Base-by-base conservation (phyloP, 2,797 vertebrate species). In the Natrix natrix region DNA sequence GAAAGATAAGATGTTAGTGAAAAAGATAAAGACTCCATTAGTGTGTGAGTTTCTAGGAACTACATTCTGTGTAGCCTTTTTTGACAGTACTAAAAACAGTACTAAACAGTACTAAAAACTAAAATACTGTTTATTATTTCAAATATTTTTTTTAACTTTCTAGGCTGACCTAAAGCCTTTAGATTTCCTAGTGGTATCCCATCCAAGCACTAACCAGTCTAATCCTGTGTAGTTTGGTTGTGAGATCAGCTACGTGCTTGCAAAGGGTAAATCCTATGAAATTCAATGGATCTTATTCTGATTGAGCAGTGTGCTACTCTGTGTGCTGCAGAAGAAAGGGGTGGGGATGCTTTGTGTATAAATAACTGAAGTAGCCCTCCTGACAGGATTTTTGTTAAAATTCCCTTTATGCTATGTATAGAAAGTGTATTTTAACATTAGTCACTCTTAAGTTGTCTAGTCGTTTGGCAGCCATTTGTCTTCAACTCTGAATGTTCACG, bases 401-500 rank as follows among this genome's bases (percentile, higher is more conserved):
- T 55, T 83, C 20, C 74, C 20, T 83, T 32, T 91, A 10, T 28
- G 28, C 32, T 54, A 89, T 61, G 48, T 89, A 88, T 26, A 88
- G 63, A 83, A 88, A 60, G 54, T 32, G 26, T 24, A 22, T 0
- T 0, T 74, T 66, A 5, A 43, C 28, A 54, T 60, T 87, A 0
- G 6, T 86, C 61, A 88, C 1, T 93, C 90, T 90, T 90, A 61
- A 43, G 22, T 54, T 11, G 87, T 37, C 54, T 92, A 69, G 78
- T 88, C n/a, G 32, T 56, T 88, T 87, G 28, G 22, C 91, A 93
- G 61, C 28, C 11, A 22, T 91, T 92, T 54, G 2, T 94, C 52
- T 94, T 94, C 87, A 87, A 92, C 89, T 94, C 94, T 59, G 93
- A 95, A 93, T 86, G 11, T 78, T 87, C 86, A 91, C 61, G 13